Base-by-base conservation (phyloP, 2,888 invertebrate species). In the Physocephala rufipes region DNA sequence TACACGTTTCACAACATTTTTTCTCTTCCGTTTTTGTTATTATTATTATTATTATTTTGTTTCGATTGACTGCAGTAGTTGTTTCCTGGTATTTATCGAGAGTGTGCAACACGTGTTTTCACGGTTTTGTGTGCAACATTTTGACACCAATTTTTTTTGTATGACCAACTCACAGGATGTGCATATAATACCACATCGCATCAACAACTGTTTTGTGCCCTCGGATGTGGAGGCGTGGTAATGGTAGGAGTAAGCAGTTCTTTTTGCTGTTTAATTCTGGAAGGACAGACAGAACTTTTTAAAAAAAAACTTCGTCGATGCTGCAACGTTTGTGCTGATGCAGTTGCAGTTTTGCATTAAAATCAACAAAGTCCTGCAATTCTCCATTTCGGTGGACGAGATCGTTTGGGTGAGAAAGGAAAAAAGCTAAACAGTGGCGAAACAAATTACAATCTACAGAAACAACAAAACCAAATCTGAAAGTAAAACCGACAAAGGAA, bases 71-170 rank as follows among this genome's bases (percentile, higher is more conserved):
- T n/a, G n/a, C 21, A n/a, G 53, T 21, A 21, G n/a, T 53, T 9
- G 53, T 21, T 13, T 12, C 9, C 21, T 1, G 19, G 5, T 53
- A 21, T 58, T 24, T 28, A 28, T 9, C 58, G 16, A 26, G 15
- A 2, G 58, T 28, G 47, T 71, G 75, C 75, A 74, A 75, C 71
- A 71, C 55, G 71, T 73, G 65, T 28, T 59, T 61, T 43, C 19
- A 21, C 24, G 63, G 9, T 26, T 58, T 58, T 43, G 28, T 62
- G 70, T 69, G 55, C 47, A 47, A 59, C 19, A 36, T 21, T 61
- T 49, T 51, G 59, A 49, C 61, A 36, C 68, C 13, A 62, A n/a
- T n/a, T 43, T 58, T 28, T 67, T 55, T 55, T 55, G 55, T 55
- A 15, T 26, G 2, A 15, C 24, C 9, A 36, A 36, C 36, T 36